Evolutionary conservation across 2,797 vertebrate genomes (phyloP), one percentile per base, ranked within the genome.

Genomic region (Lagodon rhomboides): DNA sequence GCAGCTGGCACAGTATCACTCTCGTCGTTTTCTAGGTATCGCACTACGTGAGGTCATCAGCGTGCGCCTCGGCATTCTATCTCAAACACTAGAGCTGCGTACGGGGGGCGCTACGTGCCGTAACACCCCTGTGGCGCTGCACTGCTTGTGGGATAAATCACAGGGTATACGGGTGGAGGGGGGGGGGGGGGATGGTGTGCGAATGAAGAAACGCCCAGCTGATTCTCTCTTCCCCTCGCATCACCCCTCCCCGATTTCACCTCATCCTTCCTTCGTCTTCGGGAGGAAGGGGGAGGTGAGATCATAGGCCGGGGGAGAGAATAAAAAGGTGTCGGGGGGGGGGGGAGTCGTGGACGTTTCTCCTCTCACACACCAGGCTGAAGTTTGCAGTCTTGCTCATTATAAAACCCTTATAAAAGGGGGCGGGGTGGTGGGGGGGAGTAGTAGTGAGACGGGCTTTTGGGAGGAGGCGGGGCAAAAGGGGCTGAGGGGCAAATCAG

Each of bases 351-450:
- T 74, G 75, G 85, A 62, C 55, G 68, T 87, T 90, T 88, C 88
- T 91, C 89, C 82, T 81, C 77, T 92, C 68, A 86, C 86, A 90
- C 89, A 91, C 82, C 73, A 63, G 86, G 84, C 84, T 81, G 77
- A 84, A 84, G 86, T 93, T 91, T 94, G 89, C 92, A 88, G 88
- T 89, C 83, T 89, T 83, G 71, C 82, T 91, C 62, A 54, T 84
- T 87, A 87, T 88, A 80, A 90, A 91, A 86, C 87, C 88, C 85
- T 90, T 89, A 67, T 85, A 87, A 82, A 85, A 82, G 58, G 75
- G 74, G 69, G 67, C 54, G 41, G 23, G 75, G 72, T 20, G 8
- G 41, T 4, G 44, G 77, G 90, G 90, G 87, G 84, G 75, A 59
- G n/a, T n/a, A 85, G 74, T 82, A 51, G 85, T 87, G 85, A 79